Conservation (phyloP, 2,797 vertebrate genomes). For the Amniataba percoides region DNA sequence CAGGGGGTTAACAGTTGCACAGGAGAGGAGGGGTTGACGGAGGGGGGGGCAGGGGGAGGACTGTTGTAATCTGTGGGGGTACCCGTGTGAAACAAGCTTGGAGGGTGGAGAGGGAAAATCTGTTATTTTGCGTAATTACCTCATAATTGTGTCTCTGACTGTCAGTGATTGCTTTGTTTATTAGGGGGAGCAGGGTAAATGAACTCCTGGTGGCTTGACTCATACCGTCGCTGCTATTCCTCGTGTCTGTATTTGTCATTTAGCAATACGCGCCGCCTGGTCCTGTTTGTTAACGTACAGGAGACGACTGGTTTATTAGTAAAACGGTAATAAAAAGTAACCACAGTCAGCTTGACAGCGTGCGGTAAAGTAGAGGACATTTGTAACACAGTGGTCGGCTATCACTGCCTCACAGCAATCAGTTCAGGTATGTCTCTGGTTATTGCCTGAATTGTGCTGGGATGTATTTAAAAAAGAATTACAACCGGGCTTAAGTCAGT, state of each 20-base stretch:
- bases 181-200: slow-evolving; percentile 60
- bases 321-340: slow-evolving; percentile 5
- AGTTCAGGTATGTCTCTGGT: not conserved
- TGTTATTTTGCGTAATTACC: slow-evolving; percentile 82
- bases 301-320: slow-evolving; percentile 13
- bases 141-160: slow-evolving; percentile 78
- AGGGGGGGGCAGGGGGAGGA: slow-evolving; percentile 1
- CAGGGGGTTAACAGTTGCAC: slow-evolving; percentile 35
- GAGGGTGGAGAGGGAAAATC: slow-evolving; percentile 71
- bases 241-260: slow-evolving; percentile 51
- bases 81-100: slow-evolving; percentile 65
- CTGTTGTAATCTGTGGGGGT: slow-evolving; percentile 63
- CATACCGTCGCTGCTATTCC: slow-evolving; percentile 19
- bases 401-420: slow-evolving; percentile 4
- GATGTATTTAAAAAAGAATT: slow-evolving; percentile 1
- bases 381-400: slow-evolving; percentile 1
- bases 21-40: slow-evolving; percentile 41
- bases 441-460: not conserved
- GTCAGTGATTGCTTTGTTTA: slow-evolving; percentile 81
- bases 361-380: slow-evolving; percentile 28
- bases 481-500: not conserved
- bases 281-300: slow-evolving; percentile 38
- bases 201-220: slow-evolving; percentile 58
- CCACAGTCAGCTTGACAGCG: slow-evolving; percentile 20
- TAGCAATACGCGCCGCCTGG: not conserved